These are phyloP conservation scores for Channa argus DNA, from an alignment of 2,113 vertebrate species.

Conservation along the genomic window DNA sequence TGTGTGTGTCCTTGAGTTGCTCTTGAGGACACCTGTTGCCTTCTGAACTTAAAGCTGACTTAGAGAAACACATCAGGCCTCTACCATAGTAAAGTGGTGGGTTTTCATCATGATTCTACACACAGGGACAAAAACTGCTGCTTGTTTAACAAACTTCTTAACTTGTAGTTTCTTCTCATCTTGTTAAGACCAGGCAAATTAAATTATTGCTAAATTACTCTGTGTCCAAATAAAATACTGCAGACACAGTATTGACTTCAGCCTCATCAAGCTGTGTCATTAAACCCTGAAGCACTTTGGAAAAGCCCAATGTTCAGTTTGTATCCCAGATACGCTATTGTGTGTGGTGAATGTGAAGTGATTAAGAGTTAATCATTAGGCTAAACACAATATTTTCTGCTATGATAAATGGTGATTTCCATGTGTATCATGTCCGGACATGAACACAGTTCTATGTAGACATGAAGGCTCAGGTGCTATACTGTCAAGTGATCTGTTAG, in stretches of 20 bases:
- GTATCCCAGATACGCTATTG: not conserved
- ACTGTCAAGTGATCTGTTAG: too few relatives aligned
- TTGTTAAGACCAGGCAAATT: not conserved
- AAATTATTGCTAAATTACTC: slow-evolving; percentile 1
- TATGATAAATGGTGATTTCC: too few relatives aligned
- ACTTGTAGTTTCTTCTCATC: slow-evolving; percentile 1
- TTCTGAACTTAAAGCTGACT: too few relatives aligned
- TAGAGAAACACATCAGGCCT: too few relatives aligned
- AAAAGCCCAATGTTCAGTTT: not conserved
- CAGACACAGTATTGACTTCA: slow-evolving; percentile 12
- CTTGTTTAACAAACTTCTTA: too few relatives aligned
- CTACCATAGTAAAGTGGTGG: too few relatives aligned
- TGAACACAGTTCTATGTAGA: too few relatives aligned
- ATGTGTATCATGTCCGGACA: not conserved
- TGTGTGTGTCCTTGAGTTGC: too few relatives aligned
- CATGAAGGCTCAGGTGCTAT: not conserved
- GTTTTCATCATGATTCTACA: too few relatives aligned
- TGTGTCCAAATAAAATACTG: slow-evolving; percentile 11
- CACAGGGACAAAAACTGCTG: too few relatives aligned
- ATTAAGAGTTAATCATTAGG: slow-evolving; percentile 6
- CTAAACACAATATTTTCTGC: not conserved
- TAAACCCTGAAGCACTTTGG: not conserved
- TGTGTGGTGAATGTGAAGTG: not conserved
- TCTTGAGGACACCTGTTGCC: too few relatives aligned
- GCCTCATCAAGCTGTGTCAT: too few relatives aligned